phyloP scores from a whole-genome alignment of 1,140 invertebrate genomes.

The Bombus affinis region DNA sequence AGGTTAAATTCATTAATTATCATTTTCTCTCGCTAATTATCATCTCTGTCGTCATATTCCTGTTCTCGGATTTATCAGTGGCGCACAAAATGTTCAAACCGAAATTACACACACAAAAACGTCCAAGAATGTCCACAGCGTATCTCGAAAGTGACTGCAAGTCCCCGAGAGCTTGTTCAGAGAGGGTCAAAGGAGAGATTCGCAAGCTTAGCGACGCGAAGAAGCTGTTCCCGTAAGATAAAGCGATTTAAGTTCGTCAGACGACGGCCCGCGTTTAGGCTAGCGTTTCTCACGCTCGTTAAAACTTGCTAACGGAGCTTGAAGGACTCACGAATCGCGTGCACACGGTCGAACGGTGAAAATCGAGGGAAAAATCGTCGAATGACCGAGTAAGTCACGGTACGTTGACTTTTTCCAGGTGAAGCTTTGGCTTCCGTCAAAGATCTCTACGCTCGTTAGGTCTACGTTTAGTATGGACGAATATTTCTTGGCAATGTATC shows the following conservation, averaged over 20 bases:
- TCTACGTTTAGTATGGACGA: not conserved
- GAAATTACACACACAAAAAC: not conserved
- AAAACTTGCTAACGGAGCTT: conserved; percentile 28
- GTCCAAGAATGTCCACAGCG: not conserved
- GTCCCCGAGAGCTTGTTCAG: not conserved
- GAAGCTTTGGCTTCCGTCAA: not conserved
- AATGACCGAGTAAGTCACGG: not conserved
- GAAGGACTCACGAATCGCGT: not conserved
- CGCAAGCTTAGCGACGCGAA: conserved; percentile 10
- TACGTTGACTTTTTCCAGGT: not conserved
- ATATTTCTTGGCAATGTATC: not conserved
- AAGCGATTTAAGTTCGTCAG: conserved; percentile 39
- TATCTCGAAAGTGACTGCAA: not conserved
- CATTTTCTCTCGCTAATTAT: no score
- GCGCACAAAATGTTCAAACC: no score
- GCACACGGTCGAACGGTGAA: not conserved
- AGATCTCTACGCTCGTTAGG: not conserved
- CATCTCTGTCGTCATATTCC: no score
- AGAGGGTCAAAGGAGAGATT: not conserved
- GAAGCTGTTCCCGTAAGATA: conserved; percentile 27
- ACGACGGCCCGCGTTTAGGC: conserved; percentile 4
- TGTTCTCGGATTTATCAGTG: no score
- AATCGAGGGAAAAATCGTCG: not conserved
- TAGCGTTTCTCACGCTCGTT: conserved; percentile 31
- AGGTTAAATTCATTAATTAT: no score